phyloP scores from a whole-genome alignment of 2,797 vertebrate genomes.

The Paratrypauchen microcephalus region DNA sequence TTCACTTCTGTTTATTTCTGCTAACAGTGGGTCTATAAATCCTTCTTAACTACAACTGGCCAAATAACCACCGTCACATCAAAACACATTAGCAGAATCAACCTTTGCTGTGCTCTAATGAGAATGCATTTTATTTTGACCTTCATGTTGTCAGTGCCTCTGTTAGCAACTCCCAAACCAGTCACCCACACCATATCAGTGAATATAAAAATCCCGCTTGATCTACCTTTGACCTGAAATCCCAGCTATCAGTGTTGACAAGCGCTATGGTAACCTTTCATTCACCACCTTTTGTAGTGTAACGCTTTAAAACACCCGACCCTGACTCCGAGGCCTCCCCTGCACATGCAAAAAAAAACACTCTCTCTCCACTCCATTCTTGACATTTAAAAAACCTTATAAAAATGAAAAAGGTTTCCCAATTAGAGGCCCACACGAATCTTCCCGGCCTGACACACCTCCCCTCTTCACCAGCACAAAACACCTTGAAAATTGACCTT shows the following conservation, averaged over 20 bases:
- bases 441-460: not conserved
- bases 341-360: conserved; percentile 58
- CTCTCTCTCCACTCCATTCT: conserved; percentile 50
- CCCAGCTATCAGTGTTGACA: not conserved
- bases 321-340: conserved; percentile 37
- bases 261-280: not conserved
- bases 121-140: not conserved
- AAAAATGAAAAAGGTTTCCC: conserved; percentile 66
- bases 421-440: conserved; percentile 55
- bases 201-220: not conserved
- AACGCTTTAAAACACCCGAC: conserved; percentile 50
- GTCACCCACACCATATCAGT: not conserved
- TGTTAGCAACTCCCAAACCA: not conserved
- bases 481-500: conserved; percentile 65
- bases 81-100: not conserved
- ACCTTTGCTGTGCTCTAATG: not conserved
- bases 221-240: not conserved
- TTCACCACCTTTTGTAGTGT: not conserved
- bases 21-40: not conserved
- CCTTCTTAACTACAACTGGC: not conserved
- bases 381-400: conserved; percentile 70
- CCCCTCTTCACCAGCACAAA: conserved; percentile 20
- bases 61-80: not conserved
- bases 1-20: not conserved
- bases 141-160: not conserved